Percentiles rank a stretch among this genome's conserved stretches.
phyloP scores from a whole-genome alignment of 2,113 vertebrate species.

The Leucosticte australis region DNA sequence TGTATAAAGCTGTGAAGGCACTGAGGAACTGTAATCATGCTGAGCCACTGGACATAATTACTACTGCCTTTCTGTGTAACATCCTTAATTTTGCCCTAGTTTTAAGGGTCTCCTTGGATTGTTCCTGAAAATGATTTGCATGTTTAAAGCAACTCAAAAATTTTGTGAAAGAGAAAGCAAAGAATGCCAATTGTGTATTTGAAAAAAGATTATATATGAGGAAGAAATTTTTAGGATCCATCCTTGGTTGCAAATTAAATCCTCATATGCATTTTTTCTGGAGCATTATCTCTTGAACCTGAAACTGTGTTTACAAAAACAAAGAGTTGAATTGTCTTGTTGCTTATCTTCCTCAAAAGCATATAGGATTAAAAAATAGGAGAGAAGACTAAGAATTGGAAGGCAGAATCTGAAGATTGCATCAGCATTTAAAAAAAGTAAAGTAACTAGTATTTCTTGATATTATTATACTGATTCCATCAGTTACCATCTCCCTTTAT shows the following conservation, averaged over 20 bases:
- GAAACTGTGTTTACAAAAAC: background rate
- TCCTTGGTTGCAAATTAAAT: background rate
- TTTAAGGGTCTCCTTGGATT: background rate
- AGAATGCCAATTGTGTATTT: background rate
- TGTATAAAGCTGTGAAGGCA: background rate
- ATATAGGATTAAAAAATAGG: background rate
- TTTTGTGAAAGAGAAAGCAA: background rate
- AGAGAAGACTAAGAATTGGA: background rate
- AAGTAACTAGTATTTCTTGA: background rate
- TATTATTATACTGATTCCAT: background rate
- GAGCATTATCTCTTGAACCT: background rate
- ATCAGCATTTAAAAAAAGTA: background rate
- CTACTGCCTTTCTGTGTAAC: background rate
- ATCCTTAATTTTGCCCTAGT: constrained; percentile 2
- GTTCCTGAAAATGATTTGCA: background rate
- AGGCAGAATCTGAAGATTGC: background rate
- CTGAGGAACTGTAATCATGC: background rate
- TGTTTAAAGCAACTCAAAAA: background rate
- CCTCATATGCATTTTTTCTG: background rate
- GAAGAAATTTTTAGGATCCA: background rate
- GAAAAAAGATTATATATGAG: background rate
- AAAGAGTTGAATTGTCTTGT: background rate
- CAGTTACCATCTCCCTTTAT: background rate
- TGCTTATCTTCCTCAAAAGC: background rate
- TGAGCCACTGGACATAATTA: background rate